phyloP scores from a whole-genome alignment of 2,888 invertebrate genomes.

The Pseudeuparius sepicola region DNA sequence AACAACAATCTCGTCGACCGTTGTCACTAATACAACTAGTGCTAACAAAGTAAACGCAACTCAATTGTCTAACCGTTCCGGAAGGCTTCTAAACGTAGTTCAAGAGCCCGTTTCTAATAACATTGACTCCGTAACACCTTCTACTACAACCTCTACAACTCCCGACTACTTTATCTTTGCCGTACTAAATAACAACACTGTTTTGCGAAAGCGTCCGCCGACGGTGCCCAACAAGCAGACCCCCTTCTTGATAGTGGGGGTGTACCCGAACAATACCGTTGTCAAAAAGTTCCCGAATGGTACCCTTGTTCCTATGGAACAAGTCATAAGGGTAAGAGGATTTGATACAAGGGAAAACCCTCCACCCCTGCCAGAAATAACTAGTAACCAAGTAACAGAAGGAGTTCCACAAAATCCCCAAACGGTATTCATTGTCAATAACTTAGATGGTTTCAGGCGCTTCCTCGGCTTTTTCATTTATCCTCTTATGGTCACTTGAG shows the following conservation, averaged over 20 bases:
- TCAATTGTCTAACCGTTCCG: constrained; percentile 25
- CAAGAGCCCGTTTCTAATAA: constrained; percentile 26
- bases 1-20: constrained; percentile 13
- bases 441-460: constrained; percentile 24
- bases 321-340: constrained; percentile 43
- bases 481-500: constrained; percentile 24
- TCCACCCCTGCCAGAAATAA: constrained; percentile 49
- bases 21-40: constrained; percentile 19
- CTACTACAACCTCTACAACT: constrained; percentile 25
- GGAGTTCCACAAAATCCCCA: constrained; percentile 31
- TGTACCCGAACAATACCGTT: constrained; percentile 68
- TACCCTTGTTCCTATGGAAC: constrained; percentile 60
- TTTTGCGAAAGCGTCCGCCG: constrained; percentile 64
- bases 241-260: constrained; percentile 65
- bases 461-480: constrained; percentile 27
- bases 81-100: constrained; percentile 28
- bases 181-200: constrained; percentile 67
- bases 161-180: constrained; percentile 66
- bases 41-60: constrained; percentile 12
- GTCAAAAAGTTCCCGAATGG: constrained; percentile 74
- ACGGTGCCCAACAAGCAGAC: constrained; percentile 56
- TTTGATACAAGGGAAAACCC: constrained; percentile 46
- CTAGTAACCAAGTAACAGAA: constrained; percentile 54
- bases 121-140: constrained; percentile 24
- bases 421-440: constrained; percentile 38